phyloP scores from a whole-genome alignment of 2,888 invertebrate species.

The Reticulitermes lucifugus region DNA sequence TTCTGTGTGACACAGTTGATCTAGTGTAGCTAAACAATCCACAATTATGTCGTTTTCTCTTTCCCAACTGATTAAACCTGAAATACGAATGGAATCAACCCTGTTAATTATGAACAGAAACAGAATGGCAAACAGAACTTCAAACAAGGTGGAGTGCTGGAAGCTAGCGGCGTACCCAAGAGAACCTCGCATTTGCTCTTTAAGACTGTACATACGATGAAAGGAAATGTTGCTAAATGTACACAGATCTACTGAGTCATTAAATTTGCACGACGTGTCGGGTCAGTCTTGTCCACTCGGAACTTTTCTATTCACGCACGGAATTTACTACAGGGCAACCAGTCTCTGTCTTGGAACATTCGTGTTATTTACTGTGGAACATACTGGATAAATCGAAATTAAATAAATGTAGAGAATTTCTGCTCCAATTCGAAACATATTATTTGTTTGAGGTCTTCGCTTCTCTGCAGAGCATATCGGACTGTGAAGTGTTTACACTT shows the following conservation, averaged over 20 bases:
- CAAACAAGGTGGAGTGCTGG: background rate
- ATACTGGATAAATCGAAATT: background rate
- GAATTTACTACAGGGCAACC: background rate
- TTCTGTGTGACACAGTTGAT: no score
- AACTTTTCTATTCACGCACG: background rate
- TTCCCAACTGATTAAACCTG: background rate
- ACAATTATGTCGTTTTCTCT: no score
- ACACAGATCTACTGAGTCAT: slow-evolving; percentile 26
- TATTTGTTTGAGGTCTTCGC: no score
- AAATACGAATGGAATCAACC: background rate
- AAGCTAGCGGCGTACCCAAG: background rate
- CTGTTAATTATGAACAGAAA: background rate
- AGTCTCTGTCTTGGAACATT: background rate
- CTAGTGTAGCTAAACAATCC: background rate
- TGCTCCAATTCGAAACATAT: background rate
- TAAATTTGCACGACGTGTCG: background rate
- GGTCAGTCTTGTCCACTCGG: background rate
- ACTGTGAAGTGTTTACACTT: no score
- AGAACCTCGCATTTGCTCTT: background rate
- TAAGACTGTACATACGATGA: slow-evolving; percentile 18
- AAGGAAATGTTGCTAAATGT: slow-evolving; percentile 8
- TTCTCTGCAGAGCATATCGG: no score
- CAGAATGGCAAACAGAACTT: background rate
- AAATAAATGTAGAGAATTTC: background rate
- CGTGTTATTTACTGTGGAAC: background rate